Base-by-base conservation (phyloP, 2,113 vertebrate species). In the Quiscalus mexicanus region DNA sequence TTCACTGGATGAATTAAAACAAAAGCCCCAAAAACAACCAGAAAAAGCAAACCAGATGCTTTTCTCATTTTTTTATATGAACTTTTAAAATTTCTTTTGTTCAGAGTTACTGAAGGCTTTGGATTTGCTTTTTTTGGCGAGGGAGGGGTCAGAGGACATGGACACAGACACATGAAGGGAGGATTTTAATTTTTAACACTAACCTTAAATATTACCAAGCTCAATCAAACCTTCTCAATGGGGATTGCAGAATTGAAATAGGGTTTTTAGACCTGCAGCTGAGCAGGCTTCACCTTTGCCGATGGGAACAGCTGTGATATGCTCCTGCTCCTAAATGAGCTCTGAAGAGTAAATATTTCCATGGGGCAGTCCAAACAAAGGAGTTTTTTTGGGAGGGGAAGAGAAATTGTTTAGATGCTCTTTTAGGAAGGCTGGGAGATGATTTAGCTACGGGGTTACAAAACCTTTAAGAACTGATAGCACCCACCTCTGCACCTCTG, bases 61-160 rank as follows among this genome's bases (percentile, higher is more conserved):
- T 49, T 37, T 25, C 4, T 25, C 4, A 41, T 41, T 13, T 24
- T n/a, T 41, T 6, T 3, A 13, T 17, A n/a, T 33, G 9, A 35
- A 30, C 4, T 18, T n/a, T 10, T 7, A 28, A 53, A 23, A 53
- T 64, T 86, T 52, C 21, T 73, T 89, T 47, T 87, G 10, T 39
- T 79, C 49, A 53, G 42, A 31, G 18, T 55, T 69, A 62, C 8
- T 64, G 59, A 35, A 58, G 18, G 53, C 8, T 39, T 65, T 53
- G 24, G 6, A 52, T 73, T 23, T 68, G 44, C 25, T 15, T 45
- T 25, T n/a, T 55, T n/a, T 3, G 4, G 6, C 0, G 1, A 52
- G 10, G 4, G 4, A 12, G 6, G 12, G 16, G 5, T 1, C 10
- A 15, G 15, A 3, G 18, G 25, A 18, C 47, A 9, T 22, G 19